Evolutionary conservation across 2,797 vertebrate species (phyloP), one percentile per base, ranked within the genome.

Genomic region (Bradypodion pumilum): DNA sequence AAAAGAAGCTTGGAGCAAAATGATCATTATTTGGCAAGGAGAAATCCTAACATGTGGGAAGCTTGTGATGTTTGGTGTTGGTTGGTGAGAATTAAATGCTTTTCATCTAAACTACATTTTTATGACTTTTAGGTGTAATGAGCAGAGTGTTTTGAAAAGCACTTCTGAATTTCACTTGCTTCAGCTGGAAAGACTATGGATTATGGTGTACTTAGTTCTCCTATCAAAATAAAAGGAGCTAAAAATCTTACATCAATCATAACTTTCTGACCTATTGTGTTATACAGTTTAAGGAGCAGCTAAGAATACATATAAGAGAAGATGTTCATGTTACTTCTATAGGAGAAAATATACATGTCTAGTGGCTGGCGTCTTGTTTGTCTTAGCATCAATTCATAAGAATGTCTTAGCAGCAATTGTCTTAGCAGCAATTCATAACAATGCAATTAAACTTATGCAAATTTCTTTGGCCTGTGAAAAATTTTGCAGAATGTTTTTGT

Each of bases 31-130:
- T 27, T n/a, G 8, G 46, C 52, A 82, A 77, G 23, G 2, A 84
- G 81, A 10, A 6, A 7, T 83, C 72, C 74, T 82, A 72, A 76
- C 29, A 0, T 60, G 16, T 35, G 1, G 77, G 16, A 78, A 0
- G 49, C 85, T 80, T 88, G 1, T 74, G 35, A 79, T 85, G 88
- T 87, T 90, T 73, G 35, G 82, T 10, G 13, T 52, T 0, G 79
- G 40, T 86, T 82, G 80, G 19, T 9, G 85, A 75, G 90, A 80
- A 94, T 89, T 65, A 86, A 60, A 56, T n/a, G 69, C 66, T 37
- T 79, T 42, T 86, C 82, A 92, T 90, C 68, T 84, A 82, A 65
- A 56, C 3, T 27, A 9, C 32, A 77, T 7, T 13, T 83, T 69
- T 77, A 76, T 80, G 78, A 69, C 73, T 80, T 84, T 62, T 68